A percentile compares a stretch with the other conserved stretches of the same genome.
Evolutionary conservation across 2,797 vertebrate species (phyloP).

Genomic region (Enteromius afrohamiltoni): DNA sequence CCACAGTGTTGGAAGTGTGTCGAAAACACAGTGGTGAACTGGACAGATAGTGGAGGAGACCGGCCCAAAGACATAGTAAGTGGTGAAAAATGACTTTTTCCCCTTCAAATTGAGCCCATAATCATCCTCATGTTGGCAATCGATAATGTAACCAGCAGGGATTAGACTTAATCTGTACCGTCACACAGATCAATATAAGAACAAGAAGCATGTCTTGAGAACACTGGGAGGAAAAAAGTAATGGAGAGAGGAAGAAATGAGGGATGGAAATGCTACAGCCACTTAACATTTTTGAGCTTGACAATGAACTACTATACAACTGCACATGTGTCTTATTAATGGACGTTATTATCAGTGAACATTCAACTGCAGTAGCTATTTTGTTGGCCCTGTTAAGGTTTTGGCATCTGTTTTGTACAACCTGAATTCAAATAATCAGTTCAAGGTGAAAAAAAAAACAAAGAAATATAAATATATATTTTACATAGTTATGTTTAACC

Average conservation of each 20-base stretch:
- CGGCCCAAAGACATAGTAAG: constrained; percentile 21
- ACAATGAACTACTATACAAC: constrained; percentile 4
- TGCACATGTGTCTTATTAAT: constrained; percentile 24
- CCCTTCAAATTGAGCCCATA: constrained; percentile 31
- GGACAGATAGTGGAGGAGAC: constrained; percentile 48
- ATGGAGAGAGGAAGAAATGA: neutral
- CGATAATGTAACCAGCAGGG: constrained; percentile 60
- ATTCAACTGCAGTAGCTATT: neutral
- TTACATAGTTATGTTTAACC: neutral
- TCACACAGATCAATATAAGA: constrained; percentile 38
- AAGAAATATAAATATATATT: too few species aligned
- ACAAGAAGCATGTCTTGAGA: constrained; percentile 19
- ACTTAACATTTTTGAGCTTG: constrained; percentile 17
- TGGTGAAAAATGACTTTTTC: constrained; percentile 48
- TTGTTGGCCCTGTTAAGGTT: constrained; percentile 9
- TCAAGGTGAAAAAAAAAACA: neutral
- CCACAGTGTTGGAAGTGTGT: constrained; percentile 74
- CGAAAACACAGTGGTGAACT: constrained; percentile 70
- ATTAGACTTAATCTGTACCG: constrained; percentile 40
- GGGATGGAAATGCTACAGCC: neutral
- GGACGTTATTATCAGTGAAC: constrained; percentile 1
- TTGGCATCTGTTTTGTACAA: neutral
- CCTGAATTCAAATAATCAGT: neutral
- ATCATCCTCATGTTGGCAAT: constrained; percentile 73
- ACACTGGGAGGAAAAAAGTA: neutral